Percentiles rank a stretch among this genome's conserved stretches.
Evolutionary conservation across 2,888 invertebrate species (phyloP).

Genomic region (Rhogogaster chlorosoma): DNA sequence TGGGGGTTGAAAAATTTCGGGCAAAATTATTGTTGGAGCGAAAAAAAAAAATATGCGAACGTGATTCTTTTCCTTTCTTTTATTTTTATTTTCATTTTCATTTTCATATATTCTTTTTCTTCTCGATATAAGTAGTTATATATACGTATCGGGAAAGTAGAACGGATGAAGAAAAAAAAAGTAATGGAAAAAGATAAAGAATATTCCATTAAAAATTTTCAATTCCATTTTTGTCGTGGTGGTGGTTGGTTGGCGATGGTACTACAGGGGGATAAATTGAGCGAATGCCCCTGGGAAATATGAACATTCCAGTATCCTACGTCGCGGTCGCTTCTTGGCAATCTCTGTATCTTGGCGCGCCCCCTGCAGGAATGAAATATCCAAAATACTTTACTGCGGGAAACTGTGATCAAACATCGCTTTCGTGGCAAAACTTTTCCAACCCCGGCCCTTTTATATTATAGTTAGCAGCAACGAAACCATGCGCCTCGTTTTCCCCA

Average conservation of each 20-base stretch:
- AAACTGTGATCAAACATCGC: conserved; percentile 45
- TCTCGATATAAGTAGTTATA: not conserved
- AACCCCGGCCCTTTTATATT: not conserved
- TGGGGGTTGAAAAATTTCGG: not conserved
- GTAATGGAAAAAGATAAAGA: not conserved
- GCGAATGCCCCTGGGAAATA: conserved; percentile 40
- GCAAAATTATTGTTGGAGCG: not conserved
- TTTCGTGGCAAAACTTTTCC: conserved; percentile 10
- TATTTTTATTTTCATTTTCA: not conserved
- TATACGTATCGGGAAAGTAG: not conserved
- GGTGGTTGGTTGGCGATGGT: not conserved
- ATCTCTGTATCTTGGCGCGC: not conserved
- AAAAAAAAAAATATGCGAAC: not conserved
- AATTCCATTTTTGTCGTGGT: conserved; percentile 8
- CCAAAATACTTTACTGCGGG: conserved; percentile 42
- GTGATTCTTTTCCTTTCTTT: not conserved
- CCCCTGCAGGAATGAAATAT: conserved; percentile 36
- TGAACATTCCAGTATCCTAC: conserved; percentile 16
- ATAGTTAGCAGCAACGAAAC: not conserved
- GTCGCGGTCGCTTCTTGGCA: not conserved
- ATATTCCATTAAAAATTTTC: conserved; percentile 18
- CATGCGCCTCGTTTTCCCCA: not conserved
- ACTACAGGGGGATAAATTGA: not conserved
- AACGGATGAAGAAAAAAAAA: not conserved
- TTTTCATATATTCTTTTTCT: no score